These are phyloP conservation scores for Python bivittatus DNA, from an alignment of 2,113 vertebrate species.

Conservation along the genomic window DNA sequence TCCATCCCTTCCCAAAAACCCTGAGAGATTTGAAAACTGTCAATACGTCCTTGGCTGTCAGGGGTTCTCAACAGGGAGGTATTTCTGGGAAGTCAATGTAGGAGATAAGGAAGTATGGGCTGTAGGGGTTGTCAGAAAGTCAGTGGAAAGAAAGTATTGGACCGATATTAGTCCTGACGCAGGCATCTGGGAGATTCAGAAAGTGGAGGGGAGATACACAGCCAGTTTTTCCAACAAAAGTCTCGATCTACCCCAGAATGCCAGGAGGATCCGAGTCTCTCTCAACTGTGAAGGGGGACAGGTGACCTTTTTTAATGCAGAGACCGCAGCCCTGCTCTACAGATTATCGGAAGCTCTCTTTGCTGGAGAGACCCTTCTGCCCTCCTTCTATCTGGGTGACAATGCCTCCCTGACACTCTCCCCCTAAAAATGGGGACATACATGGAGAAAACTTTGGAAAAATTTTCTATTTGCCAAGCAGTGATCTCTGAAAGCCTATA, in stretches of 20 bases:
- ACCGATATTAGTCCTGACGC: background rate
- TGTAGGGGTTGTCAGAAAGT: background rate
- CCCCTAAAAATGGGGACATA: background rate
- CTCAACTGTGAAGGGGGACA: conserved; percentile 1
- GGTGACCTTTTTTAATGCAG: background rate
- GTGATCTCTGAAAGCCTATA: background rate
- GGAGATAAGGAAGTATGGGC: background rate
- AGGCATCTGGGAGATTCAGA: background rate
- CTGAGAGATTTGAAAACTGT: background rate
- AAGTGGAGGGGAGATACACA: no score
- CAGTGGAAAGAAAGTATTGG: background rate
- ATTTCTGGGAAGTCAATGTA: background rate
- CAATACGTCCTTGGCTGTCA: background rate
- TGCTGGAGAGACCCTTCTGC: background rate
- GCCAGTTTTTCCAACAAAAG: no score
- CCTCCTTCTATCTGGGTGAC: background rate
- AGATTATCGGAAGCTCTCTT: background rate
- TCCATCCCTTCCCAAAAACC: rapidly evolving
- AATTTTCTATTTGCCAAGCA: background rate
- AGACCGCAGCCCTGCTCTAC: background rate
- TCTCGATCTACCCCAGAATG: no score
- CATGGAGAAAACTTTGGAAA: background rate
- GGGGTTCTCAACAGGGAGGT: background rate
- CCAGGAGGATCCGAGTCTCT: background rate
- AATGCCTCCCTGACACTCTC: background rate